Evolutionary conservation across 2,113 vertebrate species (phyloP), one percentile per base, ranked within the genome.

Genomic region (Phaethon lepturus): DNA sequence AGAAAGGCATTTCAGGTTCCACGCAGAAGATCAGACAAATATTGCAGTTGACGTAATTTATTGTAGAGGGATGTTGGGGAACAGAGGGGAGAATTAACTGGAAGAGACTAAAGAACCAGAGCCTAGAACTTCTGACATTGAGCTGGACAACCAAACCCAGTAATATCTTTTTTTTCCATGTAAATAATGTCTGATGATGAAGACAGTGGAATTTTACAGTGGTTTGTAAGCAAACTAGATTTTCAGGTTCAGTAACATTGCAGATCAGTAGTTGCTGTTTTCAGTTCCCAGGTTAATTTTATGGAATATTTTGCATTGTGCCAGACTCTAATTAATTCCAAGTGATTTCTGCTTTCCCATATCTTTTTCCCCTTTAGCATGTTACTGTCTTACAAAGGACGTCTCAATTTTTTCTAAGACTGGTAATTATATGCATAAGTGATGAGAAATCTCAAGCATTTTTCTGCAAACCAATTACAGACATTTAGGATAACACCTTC

Each of bases 321-420:
- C 94, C 95, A 96, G 79, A 81, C 78, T 67, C 69, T 93, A 89
- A 96, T 97, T 95, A 69, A 78, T 84, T 87, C 93, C 95, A 95
- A 94, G 96, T 93, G 84, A 77, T 53, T 73, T 73, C 84, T 91
- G 74, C 59, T 85, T 96, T 91, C 71, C 83, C 45, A 77, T 76
- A 12, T 23, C 47, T 83, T 42, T 58, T 49, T 5, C 62, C 26
- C 49, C 35, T 73, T 81, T 92, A 50, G 75, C 86, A 55, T 58
- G 68, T 79, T 96, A 50, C 77, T 88, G 64, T 94, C 94, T 96
- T 50, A 86, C 77, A 84, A 71, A 89, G 80, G 91, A 89, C 83
- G 64, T 79, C 82, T 68, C 74, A 40, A 58, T 95, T 96, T 94
- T 86, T 91, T 81, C 74, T 40, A 35, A 80, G 66, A 49, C 76